Evolutionary conservation across 2,888 invertebrate species (phyloP).

Genomic region (Periphyllus acericola): DNA sequence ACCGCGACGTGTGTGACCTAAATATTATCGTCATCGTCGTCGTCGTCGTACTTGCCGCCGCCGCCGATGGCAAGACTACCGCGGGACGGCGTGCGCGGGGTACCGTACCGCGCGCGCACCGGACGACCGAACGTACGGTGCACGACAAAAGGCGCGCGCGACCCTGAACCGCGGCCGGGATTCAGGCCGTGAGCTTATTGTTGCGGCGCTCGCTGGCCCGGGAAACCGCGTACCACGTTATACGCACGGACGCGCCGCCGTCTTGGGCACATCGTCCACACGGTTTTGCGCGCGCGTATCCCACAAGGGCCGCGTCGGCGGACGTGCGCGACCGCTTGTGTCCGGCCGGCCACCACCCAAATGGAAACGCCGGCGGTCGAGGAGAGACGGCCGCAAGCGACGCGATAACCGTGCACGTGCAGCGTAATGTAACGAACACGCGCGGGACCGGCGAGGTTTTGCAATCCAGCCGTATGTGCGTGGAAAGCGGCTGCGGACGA

Average conservation of each 20-base stretch:
- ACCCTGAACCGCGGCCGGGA: constrained; percentile 22
- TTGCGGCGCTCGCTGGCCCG: neutral
- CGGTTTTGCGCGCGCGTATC: too few species aligned
- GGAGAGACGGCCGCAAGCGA: neutral
- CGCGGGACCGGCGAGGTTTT: neutral
- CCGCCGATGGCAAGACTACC: neutral
- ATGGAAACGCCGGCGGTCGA: neutral
- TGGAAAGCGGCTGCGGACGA: constrained; percentile 22
- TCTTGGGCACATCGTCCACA: too few species aligned
- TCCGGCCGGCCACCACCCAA: too few species aligned
- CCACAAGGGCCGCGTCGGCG: too few species aligned
- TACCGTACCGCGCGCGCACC: neutral
- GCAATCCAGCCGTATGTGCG: neutral
- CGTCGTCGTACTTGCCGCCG: neutral
- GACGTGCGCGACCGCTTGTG: too few species aligned
- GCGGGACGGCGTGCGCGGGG: neutral
- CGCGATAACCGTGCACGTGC: neutral
- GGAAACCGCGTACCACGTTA: neutral
- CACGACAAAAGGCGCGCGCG: constrained; percentile 20
- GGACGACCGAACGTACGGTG: neutral
- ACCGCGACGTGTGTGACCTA: constrained; percentile 38
- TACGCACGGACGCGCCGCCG: neutral
- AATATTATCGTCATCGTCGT: constrained; percentile 25
- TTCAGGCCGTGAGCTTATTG: neutral
- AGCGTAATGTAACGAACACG: neutral